Evolutionary conservation across 2,113 vertebrate species (phyloP).

Genomic region (Megatriorchis doriae): DNA sequence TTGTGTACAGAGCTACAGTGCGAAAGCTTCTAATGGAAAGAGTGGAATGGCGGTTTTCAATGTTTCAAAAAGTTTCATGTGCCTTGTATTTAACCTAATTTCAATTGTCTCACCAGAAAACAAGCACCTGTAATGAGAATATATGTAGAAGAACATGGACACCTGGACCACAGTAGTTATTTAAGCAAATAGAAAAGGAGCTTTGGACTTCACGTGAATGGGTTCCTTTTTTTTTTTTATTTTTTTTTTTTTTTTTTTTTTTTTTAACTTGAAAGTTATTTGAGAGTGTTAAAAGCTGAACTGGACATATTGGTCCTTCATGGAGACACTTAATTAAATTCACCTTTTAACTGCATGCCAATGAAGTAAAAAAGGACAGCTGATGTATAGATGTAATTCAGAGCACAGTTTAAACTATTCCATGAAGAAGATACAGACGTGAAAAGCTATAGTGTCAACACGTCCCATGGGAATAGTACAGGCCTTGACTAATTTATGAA

Average conservation of each 20-base stretch:
- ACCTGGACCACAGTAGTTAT: background rate
- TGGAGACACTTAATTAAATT: background rate
- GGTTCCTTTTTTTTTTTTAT: background rate
- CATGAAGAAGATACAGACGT: background rate
- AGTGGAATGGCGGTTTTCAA: background rate
- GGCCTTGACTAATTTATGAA: background rate
- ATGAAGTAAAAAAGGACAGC: background rate
- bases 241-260: background rate
- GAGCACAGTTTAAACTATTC: background rate
- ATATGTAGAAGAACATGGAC: background rate
- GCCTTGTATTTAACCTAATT: background rate
- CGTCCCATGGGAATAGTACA: background rate
- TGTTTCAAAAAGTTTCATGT: background rate
- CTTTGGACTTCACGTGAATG: background rate
- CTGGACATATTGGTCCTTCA: background rate
- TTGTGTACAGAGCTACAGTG: background rate
- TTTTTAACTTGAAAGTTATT: background rate
- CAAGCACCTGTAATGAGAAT: background rate
- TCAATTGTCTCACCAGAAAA: background rate
- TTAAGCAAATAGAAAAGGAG: background rate
- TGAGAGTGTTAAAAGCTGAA: background rate
- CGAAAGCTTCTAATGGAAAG: background rate
- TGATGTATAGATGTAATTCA: background rate
- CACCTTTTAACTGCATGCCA: background rate
- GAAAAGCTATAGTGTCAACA: background rate